Base-by-base conservation (phyloP, 2,888 invertebrate species). In the Hirudinaria manillensis region DNA sequence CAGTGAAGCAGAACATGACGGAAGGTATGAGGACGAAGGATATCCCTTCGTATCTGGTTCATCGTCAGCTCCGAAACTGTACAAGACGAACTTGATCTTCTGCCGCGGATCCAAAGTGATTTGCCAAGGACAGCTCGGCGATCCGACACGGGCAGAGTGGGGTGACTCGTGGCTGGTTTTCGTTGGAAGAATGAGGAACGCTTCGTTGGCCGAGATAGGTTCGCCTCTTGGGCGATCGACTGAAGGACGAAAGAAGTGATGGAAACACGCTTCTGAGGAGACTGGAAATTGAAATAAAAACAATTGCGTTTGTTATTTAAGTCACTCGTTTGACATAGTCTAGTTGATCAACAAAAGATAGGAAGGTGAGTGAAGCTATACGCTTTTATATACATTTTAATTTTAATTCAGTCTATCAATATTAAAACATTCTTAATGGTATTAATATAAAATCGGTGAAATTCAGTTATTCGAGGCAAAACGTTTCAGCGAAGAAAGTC, bases 101-200 rank as follows among this genome's bases (percentile, higher is more conserved):
- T 72, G 72, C 32, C 55, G n/a, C 0, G 72, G 72, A n/a, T 72
- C 72, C 24, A 72, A 51, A 21, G 29, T 36, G 21, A 72, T 72
- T 29, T 55, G 55, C 72, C 72, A 72, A 3, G 72, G 72, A 29
- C 72, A 72, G 53, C 2, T 72, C 24, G 27, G 36, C 6, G 72
- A 56, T 19, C 72, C 72, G 29, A 55, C 29, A 61, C 61, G 61
- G n/a, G 61, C 24, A 27, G 61, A 61, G 29, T 24, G 24, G n/a
- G 24, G 61, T 21, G 24, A n/a, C 24, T 61, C 24, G 61, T 61
- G 61, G 61, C 10, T 27, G 13, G 61, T 4, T 61, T 61, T 61
- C 21, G 61, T 61, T 7, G 61, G 61, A 19, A 61, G 24, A 6
- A 61, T 29, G 10, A 61, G 61, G 61, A 61, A 61, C n/a, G 24